These are phyloP conservation scores for Eremophila alpestris DNA, from an alignment of 2,797 vertebrate species.

Conservation along the genomic window DNA sequence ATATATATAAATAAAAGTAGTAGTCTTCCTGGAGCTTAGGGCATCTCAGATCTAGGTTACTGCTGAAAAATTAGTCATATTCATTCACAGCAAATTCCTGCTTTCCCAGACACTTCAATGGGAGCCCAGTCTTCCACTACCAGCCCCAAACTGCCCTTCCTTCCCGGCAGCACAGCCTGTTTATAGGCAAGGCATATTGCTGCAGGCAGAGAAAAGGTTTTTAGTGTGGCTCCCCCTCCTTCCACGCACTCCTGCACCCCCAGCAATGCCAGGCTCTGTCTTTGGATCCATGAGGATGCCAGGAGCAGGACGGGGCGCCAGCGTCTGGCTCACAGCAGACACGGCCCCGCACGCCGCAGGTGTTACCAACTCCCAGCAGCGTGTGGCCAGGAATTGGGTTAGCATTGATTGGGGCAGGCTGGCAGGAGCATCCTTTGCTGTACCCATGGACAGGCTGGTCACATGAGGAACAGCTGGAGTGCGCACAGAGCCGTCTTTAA, in stretches of 20 bases:
- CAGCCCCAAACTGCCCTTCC: not conserved
- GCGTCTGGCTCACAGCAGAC: not conserved
- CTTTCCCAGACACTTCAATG: not conserved
- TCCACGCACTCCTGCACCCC: accelerated
- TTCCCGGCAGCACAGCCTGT: not conserved
- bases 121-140: not conserved
- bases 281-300: not conserved
- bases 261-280: not conserved
- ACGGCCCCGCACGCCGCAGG: not conserved
- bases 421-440: slow-evolving; percentile 35
- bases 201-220: not conserved
- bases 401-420: not conserved
- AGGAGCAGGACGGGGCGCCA: accelerated
- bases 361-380: not conserved
- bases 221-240: not conserved
- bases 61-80: not conserved
- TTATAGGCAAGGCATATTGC: not conserved
- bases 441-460: slow-evolving; percentile 23
- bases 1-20: not conserved
- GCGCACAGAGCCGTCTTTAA: slow-evolving; percentile 62
- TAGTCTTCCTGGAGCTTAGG: not conserved
- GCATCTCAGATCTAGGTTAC: not conserved
- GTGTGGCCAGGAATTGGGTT: slow-evolving; percentile 15
- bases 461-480: slow-evolving; percentile 64
- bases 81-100: not conserved